Base-by-base conservation (phyloP, 2,113 vertebrate genomes). In the Scartelaos histophorus region DNA sequence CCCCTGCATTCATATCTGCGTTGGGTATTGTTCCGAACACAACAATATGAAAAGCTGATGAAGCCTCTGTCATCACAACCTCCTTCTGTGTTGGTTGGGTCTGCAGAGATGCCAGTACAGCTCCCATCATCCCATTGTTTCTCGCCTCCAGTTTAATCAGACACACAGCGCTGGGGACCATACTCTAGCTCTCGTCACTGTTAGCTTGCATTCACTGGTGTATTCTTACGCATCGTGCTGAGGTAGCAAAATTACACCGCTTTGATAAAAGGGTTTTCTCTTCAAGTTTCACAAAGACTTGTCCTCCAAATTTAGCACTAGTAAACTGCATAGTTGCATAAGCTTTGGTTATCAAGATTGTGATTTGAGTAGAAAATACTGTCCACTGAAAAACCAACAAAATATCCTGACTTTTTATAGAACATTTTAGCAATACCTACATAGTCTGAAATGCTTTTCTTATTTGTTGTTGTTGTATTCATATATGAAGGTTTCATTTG, bases 1-100 rank as follows among this genome's bases (percentile, higher is more conserved):
- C 35, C 69, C 5, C 13, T 17, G 16, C 71, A 85, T 82, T 81
- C 77, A 83, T 86, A 71, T 84, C 43, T 78, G 61, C 75, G 51
- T 21, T 13, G 67, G 19, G 3, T 79, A 78, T 87, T 89, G 80
- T 85, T 83, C 16, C 70, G 65, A 85, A 83, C 70, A 43, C 82
- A 80, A 84, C 72, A 84, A 78, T 78, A 71, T 75, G 73, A 85
- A 80, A 79, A 78, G 79, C 81, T 79, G 85, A 87, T 76, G 73
- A 82, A 80, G 81, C 81, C 56, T 69, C 84, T 58, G 82, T 75
- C 81, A 67, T 66, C 47, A 74, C 67, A 74, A 76, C 78, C 58
- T 76, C 71, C 71, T 73, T 72, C 70, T 78, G 62, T 15, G 47
- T 83, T 82, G 35, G 72, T 76, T 74, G 78, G 61, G 61, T 21